phyloP scores from a whole-genome alignment of 2,113 vertebrate species.

The Balaeniceps rex region DNA sequence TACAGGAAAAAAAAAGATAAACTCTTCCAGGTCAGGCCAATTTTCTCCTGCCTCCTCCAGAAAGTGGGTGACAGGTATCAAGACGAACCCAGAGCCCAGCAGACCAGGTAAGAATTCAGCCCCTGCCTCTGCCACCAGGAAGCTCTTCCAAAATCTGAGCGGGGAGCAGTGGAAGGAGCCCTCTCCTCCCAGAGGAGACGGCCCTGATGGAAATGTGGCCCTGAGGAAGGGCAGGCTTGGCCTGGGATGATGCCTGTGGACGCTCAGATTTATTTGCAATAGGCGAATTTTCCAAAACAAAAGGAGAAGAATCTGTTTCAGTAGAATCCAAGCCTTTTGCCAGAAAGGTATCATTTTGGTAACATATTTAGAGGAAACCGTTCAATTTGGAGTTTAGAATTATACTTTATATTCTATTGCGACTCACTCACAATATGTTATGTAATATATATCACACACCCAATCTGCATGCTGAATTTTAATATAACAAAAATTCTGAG shows the following conservation, averaged over 20 bases:
- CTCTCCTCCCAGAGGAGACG: neutral
- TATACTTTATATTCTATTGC: neutral
- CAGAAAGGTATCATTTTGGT: slow-evolving; percentile 30
- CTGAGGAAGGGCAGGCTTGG: neutral
- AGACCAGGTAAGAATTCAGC: neutral
- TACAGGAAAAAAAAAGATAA: neutral
- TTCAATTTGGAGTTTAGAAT: neutral
- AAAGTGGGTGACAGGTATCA: neutral
- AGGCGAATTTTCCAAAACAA: slow-evolving; percentile 41
- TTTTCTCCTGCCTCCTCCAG: neutral
- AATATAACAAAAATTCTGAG: slow-evolving; percentile 44
- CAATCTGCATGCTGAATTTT: slow-evolving; percentile 33
- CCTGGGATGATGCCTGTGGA: neutral
- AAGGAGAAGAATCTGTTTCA: neutral
- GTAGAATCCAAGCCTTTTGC: neutral
- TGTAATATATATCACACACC: neutral
- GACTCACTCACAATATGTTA: neutral
- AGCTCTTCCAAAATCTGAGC: neutral
- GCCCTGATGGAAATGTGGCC: neutral
- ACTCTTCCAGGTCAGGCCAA: neutral
- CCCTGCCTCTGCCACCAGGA: neutral
- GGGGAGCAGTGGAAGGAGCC: neutral
- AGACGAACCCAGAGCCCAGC: neutral
- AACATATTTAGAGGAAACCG: neutral
- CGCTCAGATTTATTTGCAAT: neutral